phyloP scores from a whole-genome alignment of 2,797 vertebrate genomes.

The Pempheris klunzingeri region DNA sequence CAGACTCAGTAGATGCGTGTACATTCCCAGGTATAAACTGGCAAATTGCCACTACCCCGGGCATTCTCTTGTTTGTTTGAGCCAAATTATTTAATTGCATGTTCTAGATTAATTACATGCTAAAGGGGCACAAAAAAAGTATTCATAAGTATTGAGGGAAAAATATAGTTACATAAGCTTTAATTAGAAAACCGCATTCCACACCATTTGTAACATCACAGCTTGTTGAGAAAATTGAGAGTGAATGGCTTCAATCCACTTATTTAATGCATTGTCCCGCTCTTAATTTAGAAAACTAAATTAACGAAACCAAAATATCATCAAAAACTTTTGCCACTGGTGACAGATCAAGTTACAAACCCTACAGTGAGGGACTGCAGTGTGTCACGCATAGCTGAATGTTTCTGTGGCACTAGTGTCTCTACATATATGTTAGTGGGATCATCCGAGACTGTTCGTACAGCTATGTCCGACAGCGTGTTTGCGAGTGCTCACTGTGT shows the following conservation, averaged over 20 bases:
- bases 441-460: background rate
- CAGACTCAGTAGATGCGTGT: conserved; percentile 15
- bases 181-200: conserved; percentile 52
- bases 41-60: conserved; percentile 21
- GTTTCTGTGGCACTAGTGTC: conserved; percentile 28
- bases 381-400: conserved; percentile 40
- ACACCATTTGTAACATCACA: conserved; percentile 56
- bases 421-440: background rate
- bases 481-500: conserved; percentile 52
- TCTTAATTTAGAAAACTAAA: conserved; percentile 63
- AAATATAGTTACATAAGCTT: conserved; percentile 30
- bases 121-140: conserved; percentile 25
- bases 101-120: conserved; percentile 53
- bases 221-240: conserved; percentile 52
- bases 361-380: conserved; percentile 19
- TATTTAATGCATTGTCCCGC: conserved; percentile 34
- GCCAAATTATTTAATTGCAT: conserved; percentile 36
- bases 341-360: conserved; percentile 41
- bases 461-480: conserved; percentile 26
- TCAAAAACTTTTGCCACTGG: conserved; percentile 22
- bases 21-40: conserved; percentile 27
- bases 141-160: conserved; percentile 37
- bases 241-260: conserved; percentile 38
- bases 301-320: conserved; percentile 41
- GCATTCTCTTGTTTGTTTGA: conserved; percentile 24